Conservation (phyloP, 2,797 vertebrate genomes). For the Pteronotus mesoamericanus region DNA sequence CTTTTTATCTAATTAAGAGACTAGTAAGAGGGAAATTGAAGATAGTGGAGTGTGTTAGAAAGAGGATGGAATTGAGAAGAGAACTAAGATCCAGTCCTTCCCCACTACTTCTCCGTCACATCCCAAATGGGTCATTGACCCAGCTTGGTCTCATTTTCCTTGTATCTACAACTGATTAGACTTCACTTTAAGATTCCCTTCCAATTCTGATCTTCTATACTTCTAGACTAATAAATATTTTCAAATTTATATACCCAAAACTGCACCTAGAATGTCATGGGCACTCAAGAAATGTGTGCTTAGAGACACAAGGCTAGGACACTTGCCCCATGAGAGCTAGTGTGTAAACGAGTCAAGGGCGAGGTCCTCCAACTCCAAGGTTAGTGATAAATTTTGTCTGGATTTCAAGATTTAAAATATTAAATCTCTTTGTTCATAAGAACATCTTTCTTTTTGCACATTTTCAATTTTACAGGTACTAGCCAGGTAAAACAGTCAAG, state of each 20-base stretch:
- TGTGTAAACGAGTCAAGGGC: neutral
- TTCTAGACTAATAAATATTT: neutral
- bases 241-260: neutral
- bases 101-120: neutral
- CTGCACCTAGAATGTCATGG: neutral
- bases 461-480: neutral
- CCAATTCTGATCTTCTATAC: neutral
- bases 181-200: neutral
- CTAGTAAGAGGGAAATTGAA: neutral
- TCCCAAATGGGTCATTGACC: neutral
- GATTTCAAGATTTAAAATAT: constrained; percentile 56
- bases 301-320: neutral
- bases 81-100: neutral
- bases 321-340: neutral
- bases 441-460: neutral
- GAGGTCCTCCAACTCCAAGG: neutral
- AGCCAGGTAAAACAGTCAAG: neutral
- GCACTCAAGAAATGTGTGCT: neutral
- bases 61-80: neutral
- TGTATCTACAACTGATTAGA: neutral
- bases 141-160: neutral
- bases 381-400: constrained; percentile 4
- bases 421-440: constrained; percentile 26
- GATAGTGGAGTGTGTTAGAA: neutral
- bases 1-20: neutral